Conservation (phyloP, 1,140 invertebrate species). For the Drosophila teissieri region DNA sequence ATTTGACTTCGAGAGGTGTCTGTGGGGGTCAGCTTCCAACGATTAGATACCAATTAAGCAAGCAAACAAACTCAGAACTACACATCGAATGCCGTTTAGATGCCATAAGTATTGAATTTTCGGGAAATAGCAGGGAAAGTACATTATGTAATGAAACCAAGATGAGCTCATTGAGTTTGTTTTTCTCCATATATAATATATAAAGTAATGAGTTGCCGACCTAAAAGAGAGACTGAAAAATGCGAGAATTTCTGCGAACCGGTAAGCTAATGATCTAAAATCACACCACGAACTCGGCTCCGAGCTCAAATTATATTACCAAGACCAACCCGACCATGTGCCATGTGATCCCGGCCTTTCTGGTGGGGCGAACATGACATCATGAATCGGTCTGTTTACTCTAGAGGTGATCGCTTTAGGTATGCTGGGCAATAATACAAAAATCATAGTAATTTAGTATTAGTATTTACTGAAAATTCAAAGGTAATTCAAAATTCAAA, state of each 20-base stretch:
- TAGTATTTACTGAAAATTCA: no score
- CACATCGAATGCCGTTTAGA: constrained; percentile 20
- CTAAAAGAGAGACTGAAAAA: constrained; percentile 41
- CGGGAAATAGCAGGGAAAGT: constrained; percentile 3
- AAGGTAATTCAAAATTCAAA: no score
- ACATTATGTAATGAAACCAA: constrained; percentile 24
- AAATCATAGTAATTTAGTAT: neutral
- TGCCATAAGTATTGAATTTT: constrained; percentile 4
- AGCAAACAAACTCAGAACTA: constrained; percentile 28
- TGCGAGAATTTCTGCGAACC: constrained; percentile 45
- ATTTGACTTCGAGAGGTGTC: constrained; percentile 51
- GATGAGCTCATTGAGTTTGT: constrained; percentile 60
- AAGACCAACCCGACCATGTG: constrained; percentile 24
- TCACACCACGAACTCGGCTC: constrained; percentile 43
- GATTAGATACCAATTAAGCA: constrained; percentile 68
- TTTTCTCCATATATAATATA: neutral
- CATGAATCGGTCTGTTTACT: constrained; percentile 49
- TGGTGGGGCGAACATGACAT: constrained; percentile 59
- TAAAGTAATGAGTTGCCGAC: constrained; percentile 60
- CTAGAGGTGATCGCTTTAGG: constrained; percentile 24
- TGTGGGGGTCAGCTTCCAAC: constrained; percentile 60
- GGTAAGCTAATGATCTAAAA: constrained; percentile 72
- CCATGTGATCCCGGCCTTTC: constrained; percentile 56
- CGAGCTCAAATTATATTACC: constrained; percentile 39
- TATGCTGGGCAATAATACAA: constrained; percentile 11